These are phyloP conservation scores for Entelurus aequoreus DNA, from an alignment of 2,113 vertebrate species.

Conservation along the genomic window DNA sequence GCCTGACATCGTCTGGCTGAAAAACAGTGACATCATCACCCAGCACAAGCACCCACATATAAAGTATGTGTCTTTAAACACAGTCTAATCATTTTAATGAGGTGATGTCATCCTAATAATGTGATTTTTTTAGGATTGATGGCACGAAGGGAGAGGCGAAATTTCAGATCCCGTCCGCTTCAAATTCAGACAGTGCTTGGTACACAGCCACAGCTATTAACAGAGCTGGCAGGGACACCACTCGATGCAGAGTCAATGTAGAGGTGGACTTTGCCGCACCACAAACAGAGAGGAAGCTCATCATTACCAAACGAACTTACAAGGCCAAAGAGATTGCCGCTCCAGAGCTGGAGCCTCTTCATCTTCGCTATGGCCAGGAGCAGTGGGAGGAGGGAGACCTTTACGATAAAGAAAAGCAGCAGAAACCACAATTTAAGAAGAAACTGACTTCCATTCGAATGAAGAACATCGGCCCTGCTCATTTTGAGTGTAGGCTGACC, in stretches of 20 bases:
- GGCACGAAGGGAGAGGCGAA: conserved; percentile 88
- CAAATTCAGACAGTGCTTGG: conserved; percentile 90
- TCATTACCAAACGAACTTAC: conserved; percentile 92
- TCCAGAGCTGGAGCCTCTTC: conserved; percentile 92
- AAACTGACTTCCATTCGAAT: conserved; percentile 92
- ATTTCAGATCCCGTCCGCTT: conserved; percentile 86
- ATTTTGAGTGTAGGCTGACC: conserved; percentile 94
- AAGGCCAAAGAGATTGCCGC: conserved; percentile 94
- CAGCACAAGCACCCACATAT: conserved; percentile 93
- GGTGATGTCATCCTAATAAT: neutral
- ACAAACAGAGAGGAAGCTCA: conserved; percentile 84
- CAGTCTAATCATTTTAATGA: neutral
- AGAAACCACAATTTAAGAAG: conserved; percentile 97
- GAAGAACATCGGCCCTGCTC: conserved; percentile 87
- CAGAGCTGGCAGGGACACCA: conserved; percentile 94
- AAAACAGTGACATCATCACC: conserved; percentile 96
- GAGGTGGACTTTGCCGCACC: conserved; percentile 86
- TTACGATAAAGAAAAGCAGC: conserved; percentile 97
- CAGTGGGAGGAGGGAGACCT: conserved; percentile 98
- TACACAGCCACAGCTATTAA: conserved; percentile 98
- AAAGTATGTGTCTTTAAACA: conserved; percentile 70
- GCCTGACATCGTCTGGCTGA: conserved; percentile 97
- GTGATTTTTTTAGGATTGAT: conserved; percentile 79
- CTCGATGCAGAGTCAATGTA: conserved; percentile 93
- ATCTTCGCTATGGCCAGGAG: conserved; percentile 92